Evolutionary conservation across 2,113 vertebrate species (phyloP), one percentile per base, ranked within the genome.

Genomic region (Periophthalmodon schlosseri): DNA sequence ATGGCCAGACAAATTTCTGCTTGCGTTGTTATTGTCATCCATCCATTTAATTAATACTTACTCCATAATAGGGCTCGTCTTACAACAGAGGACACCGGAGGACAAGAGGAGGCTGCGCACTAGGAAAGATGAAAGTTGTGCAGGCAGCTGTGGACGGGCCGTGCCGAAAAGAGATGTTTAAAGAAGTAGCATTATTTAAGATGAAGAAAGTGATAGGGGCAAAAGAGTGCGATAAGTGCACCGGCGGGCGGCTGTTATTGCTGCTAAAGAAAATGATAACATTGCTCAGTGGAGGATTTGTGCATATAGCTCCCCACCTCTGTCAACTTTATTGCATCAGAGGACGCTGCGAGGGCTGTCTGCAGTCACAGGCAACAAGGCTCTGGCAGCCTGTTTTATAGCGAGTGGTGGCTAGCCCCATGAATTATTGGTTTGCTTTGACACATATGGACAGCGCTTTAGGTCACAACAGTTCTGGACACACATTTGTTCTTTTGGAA

Each of bases 231-330:
- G 83, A 76, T 82, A 77, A 78, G 70, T 85, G 65, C 74, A 84
- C 73, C 39, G 28, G 76, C 58, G 68, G 57, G 70, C 83, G 68
- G 64, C 81, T 84, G 70, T 84, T 82, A 84, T 77, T 84, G 82
- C 77, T 78, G 63, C 84, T 75, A 44, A 85, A 54, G 77, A 76
- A 85, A 86, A 84, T 78, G 72, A 88, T 79, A 90, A 69, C 67
- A 75, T 84, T 81, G 80, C 86, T 73, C 77, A 72, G 74, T 34
- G n/a, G 78, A 76, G 72, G 74, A 81, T 80, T 83, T 80, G 72
- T 80, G 77, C 69, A 76, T 81, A 77, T 72, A 77, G 71, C 79
- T n/a, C 73, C 73, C 49, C 79, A 76, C 69, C 74, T 80, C 71
- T n/a, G n/a, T 81, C 69, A 58, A 34, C 36, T 82, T 78, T 81